phyloP scores from a whole-genome alignment of 2,113 vertebrate genomes.

The Eudyptes chrysolophus region DNA sequence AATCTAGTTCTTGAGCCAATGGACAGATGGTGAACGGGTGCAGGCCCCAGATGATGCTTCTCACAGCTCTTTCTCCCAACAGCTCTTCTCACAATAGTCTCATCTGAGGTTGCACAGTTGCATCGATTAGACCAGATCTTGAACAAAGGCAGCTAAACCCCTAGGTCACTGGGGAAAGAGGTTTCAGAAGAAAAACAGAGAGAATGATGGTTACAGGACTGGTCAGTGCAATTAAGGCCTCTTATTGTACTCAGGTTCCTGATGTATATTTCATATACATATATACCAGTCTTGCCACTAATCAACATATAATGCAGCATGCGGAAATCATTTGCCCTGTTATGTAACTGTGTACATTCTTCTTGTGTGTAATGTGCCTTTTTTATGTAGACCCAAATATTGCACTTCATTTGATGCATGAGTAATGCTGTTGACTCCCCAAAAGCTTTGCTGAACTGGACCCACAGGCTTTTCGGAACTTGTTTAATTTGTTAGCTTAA shows the following conservation, averaged over 20 bases:
- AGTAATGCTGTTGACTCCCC: not conserved
- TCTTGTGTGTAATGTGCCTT: not conserved
- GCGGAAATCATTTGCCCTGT: not conserved
- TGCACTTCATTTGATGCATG: not conserved
- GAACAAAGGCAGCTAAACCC: not conserved
- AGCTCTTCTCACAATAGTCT: not conserved
- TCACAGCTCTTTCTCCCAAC: not conserved
- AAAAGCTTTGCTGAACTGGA: not conserved
- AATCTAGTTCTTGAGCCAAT: not conserved
- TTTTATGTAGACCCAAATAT: not conserved
- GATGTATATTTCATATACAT: not conserved
- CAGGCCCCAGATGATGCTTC: not conserved
- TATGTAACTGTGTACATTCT: not conserved
- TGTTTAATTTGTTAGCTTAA: not conserved
- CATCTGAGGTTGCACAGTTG: not conserved
- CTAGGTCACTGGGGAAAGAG: not conserved
- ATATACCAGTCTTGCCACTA: not conserved
- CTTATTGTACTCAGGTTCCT: not conserved
- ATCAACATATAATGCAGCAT: not conserved
- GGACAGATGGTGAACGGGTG: not conserved
- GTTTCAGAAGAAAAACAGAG: not conserved
- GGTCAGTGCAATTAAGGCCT: not conserved
- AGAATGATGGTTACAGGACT: not conserved
- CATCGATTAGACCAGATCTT: not conserved
- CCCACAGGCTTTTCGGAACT: not conserved